Percentiles rank a stretch among this genome's conserved stretches.
These are phyloP conservation scores for Apamea epomidion DNA, from an alignment of 2,888 invertebrate species.

Conservation along the genomic window DNA sequence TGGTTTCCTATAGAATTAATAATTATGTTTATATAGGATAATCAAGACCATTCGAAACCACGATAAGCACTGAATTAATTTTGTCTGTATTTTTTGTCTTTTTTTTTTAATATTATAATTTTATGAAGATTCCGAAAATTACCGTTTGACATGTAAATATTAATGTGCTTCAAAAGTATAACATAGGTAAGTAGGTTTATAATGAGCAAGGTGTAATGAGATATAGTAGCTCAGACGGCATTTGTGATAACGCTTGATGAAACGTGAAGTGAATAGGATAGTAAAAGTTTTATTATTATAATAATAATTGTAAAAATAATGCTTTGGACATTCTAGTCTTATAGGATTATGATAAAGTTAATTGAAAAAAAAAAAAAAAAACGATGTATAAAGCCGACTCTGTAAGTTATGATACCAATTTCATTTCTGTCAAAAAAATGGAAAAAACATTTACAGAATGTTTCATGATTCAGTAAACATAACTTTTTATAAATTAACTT, in stretches of 20 bases:
- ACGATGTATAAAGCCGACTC: constrained; percentile 52
- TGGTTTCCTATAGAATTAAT: neutral
- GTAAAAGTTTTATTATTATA: constrained; percentile 58
- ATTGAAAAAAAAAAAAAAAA: constrained; percentile 12
- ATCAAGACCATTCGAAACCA: neutral
- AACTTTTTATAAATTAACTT: constrained; percentile 29
- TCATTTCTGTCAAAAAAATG: constrained; percentile 7
- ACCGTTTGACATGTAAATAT: constrained; percentile 63
- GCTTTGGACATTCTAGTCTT: constrained; percentile 57
- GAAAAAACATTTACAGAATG: constrained; percentile 1
- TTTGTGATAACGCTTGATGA: constrained; percentile 81
- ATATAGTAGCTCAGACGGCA: constrained; percentile 73
- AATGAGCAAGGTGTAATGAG: constrained; percentile 62
- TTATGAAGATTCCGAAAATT: constrained; percentile 12
- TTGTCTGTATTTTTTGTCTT: no score
- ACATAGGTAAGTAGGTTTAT: constrained; percentile 57
- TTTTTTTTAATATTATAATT: constrained; percentile 10
- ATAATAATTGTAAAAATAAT: constrained; percentile 59
- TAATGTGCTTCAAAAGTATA: constrained; percentile 66
- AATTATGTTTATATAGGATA: neutral
- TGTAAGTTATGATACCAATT: constrained; percentile 37
- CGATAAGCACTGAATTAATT: neutral
- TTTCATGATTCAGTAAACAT: constrained; percentile 16
- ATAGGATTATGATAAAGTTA: constrained; percentile 36
- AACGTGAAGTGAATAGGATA: constrained; percentile 60